A percentile compares a stretch with the other conserved stretches of the same genome.
Evolutionary conservation across 2,888 invertebrate genomes (phyloP).

Genomic region (Anarsia innoxiella): DNA sequence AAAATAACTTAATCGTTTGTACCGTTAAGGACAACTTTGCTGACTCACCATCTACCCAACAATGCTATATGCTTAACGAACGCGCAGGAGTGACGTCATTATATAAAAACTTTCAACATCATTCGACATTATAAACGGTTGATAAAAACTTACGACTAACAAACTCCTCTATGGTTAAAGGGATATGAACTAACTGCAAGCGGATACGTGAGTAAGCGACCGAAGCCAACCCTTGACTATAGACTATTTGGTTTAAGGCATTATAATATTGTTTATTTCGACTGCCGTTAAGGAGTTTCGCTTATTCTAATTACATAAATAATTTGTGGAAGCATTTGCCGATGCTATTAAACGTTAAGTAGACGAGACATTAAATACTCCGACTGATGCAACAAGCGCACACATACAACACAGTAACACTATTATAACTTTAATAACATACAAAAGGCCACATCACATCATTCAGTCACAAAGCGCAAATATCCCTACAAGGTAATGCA

Average conservation of each 20-base stretch:
- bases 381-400: slow-evolving; percentile 66
- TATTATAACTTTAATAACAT: slow-evolving; percentile 58
- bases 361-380: slow-evolving; percentile 47
- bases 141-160: slow-evolving; percentile 69
- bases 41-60: slow-evolving; percentile 47
- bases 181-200: slow-evolving; percentile 44
- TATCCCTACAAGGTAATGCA: slow-evolving; percentile 47
- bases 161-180: slow-evolving; percentile 46
- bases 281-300: slow-evolving; percentile 47
- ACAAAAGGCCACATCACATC: slow-evolving; percentile 75
- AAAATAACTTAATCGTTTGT: slow-evolving; percentile 66
- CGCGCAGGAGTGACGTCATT: slow-evolving; percentile 67
- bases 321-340: slow-evolving; percentile 61
- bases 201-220: slow-evolving; percentile 46
- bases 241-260: slow-evolving; percentile 45
- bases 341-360: slow-evolving; percentile 41
- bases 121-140: slow-evolving; percentile 62
- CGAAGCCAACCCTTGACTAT: slow-evolving; percentile 34
- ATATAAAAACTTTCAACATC: slow-evolving; percentile 60
- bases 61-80: slow-evolving; percentile 41
- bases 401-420: slow-evolving; percentile 55
- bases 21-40: slow-evolving; percentile 65
- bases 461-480: slow-evolving; percentile 73
- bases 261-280: slow-evolving; percentile 55
- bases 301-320: slow-evolving; percentile 43